Evolutionary conservation across 2,113 vertebrate species (phyloP).

Genomic region (Corythoichthys haematopterus): DNA sequence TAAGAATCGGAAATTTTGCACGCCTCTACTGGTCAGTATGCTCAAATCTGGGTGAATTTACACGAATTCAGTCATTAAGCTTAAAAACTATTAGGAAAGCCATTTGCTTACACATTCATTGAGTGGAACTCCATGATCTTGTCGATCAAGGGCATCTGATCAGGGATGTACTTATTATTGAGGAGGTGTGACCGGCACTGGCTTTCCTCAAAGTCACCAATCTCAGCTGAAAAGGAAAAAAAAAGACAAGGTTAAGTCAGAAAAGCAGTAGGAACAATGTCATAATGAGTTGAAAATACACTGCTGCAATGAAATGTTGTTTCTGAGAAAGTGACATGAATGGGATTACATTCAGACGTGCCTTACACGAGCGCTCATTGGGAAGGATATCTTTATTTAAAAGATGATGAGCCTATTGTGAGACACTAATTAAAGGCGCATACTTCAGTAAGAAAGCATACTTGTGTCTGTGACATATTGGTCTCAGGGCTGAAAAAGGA

Average conservation of each 20-base stretch:
- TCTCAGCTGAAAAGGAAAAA: slow-evolving; percentile 79
- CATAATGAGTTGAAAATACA: background rate
- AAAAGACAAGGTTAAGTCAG: background rate
- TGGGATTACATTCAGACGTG: slow-evolving; percentile 26
- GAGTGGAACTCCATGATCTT: slow-evolving; percentile 94
- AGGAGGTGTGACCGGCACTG: slow-evolving; percentile 89
- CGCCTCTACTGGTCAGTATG: background rate
- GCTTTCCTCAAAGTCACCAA: slow-evolving; percentile 95
- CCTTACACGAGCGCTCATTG: slow-evolving; percentile 28
- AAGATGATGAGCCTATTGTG: slow-evolving; percentile 24
- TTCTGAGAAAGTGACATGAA: slow-evolving; percentile 14
- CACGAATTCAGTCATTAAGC: background rate
- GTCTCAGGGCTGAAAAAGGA: slow-evolving; percentile 22
- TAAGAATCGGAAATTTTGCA: too few species aligned
- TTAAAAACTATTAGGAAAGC: background rate
- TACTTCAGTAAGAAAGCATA: slow-evolving; percentile 10
- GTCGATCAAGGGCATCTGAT: slow-evolving; percentile 92
- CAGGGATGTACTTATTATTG: slow-evolving; percentile 94
- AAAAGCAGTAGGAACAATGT: background rate
- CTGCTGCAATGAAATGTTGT: slow-evolving; percentile 15
- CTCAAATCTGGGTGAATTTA: background rate
- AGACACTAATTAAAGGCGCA: slow-evolving; percentile 43
- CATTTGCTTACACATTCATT: slow-evolving; percentile 80
- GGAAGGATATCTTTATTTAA: background rate
- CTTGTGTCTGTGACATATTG: slow-evolving; percentile 16